These are phyloP conservation scores for Anastrepha ludens DNA, from an alignment of 1,140 invertebrate genomes.

Conservation along the genomic window DNA sequence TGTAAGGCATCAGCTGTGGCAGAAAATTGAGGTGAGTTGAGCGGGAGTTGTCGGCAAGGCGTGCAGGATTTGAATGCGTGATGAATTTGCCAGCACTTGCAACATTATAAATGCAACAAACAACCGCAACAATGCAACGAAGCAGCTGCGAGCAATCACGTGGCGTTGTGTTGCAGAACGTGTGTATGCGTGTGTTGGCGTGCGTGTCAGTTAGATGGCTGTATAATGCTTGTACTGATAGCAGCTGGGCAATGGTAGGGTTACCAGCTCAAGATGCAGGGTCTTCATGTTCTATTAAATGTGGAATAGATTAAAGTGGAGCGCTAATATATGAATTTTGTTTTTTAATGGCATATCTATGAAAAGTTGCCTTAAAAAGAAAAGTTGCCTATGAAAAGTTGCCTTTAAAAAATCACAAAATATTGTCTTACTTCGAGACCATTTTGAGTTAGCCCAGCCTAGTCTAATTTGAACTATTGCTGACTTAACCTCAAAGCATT, in stretches of 20 bases:
- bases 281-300: too few species aligned
- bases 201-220: not conserved
- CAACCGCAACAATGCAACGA: not conserved
- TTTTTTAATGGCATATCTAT: too few species aligned
- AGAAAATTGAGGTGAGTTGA: not conserved
- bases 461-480: too few species aligned
- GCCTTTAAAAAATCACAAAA: too few species aligned
- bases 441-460: too few species aligned
- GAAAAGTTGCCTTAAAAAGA: too few species aligned
- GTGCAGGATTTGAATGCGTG: not conserved
- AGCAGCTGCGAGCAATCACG: not conserved
- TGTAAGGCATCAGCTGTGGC: not conserved
- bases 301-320: too few species aligned
- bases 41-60: not conserved
- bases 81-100: not conserved
- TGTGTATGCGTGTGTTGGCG: not conserved
- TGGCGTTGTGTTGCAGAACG: not conserved
- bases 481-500: too few species aligned
- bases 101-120: conserved; percentile 53
- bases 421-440: too few species aligned
- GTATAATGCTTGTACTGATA: not conserved
- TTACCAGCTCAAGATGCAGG: not conserved
- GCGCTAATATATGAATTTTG: too few species aligned
- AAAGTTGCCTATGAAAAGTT: too few species aligned
- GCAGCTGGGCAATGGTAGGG: not conserved